Conservation (phyloP, 2,797 vertebrate genomes). For the Sandelia bainsii region DNA sequence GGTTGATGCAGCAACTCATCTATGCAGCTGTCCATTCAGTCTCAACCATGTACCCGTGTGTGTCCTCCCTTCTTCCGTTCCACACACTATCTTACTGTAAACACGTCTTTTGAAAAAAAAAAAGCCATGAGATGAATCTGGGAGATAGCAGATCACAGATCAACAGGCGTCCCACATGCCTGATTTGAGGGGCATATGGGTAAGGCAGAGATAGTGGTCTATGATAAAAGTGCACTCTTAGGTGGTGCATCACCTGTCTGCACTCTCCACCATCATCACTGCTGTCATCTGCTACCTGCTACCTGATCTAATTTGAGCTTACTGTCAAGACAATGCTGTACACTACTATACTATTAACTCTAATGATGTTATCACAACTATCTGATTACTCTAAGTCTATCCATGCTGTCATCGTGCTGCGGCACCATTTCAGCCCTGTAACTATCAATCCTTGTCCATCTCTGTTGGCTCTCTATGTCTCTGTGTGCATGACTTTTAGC, state of each 20-base stretch:
- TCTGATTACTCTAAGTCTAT: conserved; percentile 42
- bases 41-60: conserved; percentile 16
- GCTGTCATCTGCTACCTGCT: conserved; percentile 23
- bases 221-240: conserved; percentile 17
- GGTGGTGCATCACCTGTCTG: not conserved
- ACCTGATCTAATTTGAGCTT: conserved; percentile 15
- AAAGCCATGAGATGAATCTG: conserved; percentile 25
- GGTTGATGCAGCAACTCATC: conserved; percentile 55
- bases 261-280: not conserved
- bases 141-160: conserved; percentile 52
- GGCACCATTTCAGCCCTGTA: conserved; percentile 13
- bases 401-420: conserved; percentile 9
- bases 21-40: conserved; percentile 72
- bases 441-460: conserved; percentile 29
- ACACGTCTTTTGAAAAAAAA: conserved; percentile 45
- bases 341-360: conserved; percentile 28
- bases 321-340: conserved; percentile 11
- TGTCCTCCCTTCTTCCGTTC: conserved; percentile 31
- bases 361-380: conserved; percentile 43
- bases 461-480: conserved; percentile 6
- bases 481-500: conserved; percentile 49
- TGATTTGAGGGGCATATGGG: conserved; percentile 33
- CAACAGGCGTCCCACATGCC: conserved; percentile 69
- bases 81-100: conserved; percentile 31
- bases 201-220: conserved; percentile 24